Evolutionary conservation across 2,113 vertebrate species (phyloP), one percentile per base, ranked within the genome.

Genomic region (Miniopterus natalensis): DNA sequence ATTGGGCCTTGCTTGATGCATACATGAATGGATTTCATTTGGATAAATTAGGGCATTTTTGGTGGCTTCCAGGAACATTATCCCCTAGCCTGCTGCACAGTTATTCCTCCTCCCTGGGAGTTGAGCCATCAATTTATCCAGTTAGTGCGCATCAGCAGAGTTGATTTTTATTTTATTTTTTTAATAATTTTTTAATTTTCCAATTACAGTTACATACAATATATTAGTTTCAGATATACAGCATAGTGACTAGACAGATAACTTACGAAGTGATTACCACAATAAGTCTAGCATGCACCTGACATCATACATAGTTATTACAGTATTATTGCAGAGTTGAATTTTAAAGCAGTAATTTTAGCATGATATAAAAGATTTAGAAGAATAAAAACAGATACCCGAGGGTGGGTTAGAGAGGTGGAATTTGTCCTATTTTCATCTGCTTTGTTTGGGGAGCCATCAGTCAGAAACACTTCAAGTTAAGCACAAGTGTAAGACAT

Each of bases 311-410:
- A 45, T 61, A 45, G 14, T 81, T 80, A 29, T 17, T 59, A 61
- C 36, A 61, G 11, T 81, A 61, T 59, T 80, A 80, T 29, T 61
- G 36, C 51, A 80, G 55, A 85, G 53, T 85, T 40, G 75, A 70
- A 36, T 86, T 84, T 79, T 90, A 47, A 91, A 87, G 51, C 49
- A 57, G 14, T 90, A 70, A 87, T 88, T 87, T 93, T 92, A 87
- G 31, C 29, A 68, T 87, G 29, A 61, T 94, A 40, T 27, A 59
- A 31, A 94, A 74, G 17, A 13, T 85, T 88, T 81, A 83, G 61
- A 95, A 84, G 42, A 91, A 73, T 87, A 47, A 88, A 84, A 90
- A n/a, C 25, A n/a, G 53, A 53, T 92, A 89, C 10, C 70, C 45
- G 61, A 80, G 21, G 31, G 47, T 55, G 6, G 42, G 31, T 27